A percentile compares a stretch with the other conserved stretches of the same genome.
Conservation (phyloP, 2,113 vertebrate species). For the Oncorhynchus nerka region DNA sequence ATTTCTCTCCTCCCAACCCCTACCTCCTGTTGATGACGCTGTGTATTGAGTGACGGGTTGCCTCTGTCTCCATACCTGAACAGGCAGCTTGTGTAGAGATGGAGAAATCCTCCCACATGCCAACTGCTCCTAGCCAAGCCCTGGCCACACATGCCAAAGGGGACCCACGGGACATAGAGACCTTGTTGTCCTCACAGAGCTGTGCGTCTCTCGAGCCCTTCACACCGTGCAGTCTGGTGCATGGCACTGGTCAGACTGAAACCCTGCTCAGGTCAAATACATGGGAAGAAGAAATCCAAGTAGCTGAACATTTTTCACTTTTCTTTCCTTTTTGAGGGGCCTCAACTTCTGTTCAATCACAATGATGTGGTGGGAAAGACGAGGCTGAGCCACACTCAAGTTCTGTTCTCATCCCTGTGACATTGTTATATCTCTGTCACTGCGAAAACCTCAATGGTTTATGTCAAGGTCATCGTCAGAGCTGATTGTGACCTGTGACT, state of each 20-base stretch:
- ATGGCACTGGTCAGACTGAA: conserved; percentile 65
- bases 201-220: conserved; percentile 42
- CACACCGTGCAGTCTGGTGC: conserved; percentile 70
- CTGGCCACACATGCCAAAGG: conserved; percentile 57
- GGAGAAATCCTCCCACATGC: conserved; percentile 39
- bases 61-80: conserved; percentile 31
- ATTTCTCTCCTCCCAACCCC: conserved; percentile 12
- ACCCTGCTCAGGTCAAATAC: conserved; percentile 38
- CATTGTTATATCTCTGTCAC: not conserved
- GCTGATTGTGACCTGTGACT: not conserved
- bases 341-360: conserved; percentile 39
- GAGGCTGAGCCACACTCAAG: not conserved
- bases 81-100: conserved; percentile 44
- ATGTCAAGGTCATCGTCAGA: not conserved
- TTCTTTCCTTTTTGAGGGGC: conserved; percentile 36
- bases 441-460: not conserved
- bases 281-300: conserved; percentile 36
- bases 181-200: conserved; percentile 66
- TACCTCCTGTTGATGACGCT: conserved; percentile 37
- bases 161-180: conserved; percentile 58
- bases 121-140: conserved; percentile 58
- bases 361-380: not conserved
- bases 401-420: not conserved
- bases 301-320: conserved; percentile 43
- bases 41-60: conserved; percentile 44